Base-by-base conservation (phyloP, 2,113 vertebrate species). In the Oxyruncus cristatus region DNA sequence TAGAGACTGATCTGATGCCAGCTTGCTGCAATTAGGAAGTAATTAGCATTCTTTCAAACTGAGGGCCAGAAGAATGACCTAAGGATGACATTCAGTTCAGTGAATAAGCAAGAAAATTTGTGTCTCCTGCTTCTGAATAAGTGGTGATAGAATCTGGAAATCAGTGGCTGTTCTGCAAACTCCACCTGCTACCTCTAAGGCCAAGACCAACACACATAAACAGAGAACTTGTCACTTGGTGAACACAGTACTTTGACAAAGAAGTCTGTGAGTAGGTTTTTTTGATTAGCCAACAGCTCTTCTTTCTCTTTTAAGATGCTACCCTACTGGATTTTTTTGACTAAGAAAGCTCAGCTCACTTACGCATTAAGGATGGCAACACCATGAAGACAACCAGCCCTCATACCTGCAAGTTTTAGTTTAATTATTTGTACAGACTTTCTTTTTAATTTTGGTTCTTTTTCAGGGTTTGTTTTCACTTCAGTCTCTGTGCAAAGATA, bases 21-120 rank as follows among this genome's bases (percentile, higher is more conserved):
- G 50, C 39, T 94, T 88, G 63, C 67, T 83, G 82, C 88, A 94
- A 93, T 96, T 96, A 94, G 39, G 53, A 89, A 95, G 71, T 28
- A 91, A 92, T 96, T 96, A 95, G 71, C 75, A 85, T 90, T 90
- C 85, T 67, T 92, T 71, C 79, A 77, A 96, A 96, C 67, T 32
- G 19, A 74, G 32, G 85, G 82, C 68, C 82, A 92, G 72, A 93
- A 93, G 42, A 90, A 89, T 44, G 55, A 82, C 67, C 68, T 52
- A 37, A 74, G 47, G 66, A 94, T 87, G 56, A 63, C 35, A 63
- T 89, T 89, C 56, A 81, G 22, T 50, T 89, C 30, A 61, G 17
- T 33, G 70, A 91, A 91, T 49, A 42, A 89, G 52, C 17, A 82
- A 79, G 44, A 74, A 95, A 82, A 95, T 52, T 12, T 39, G 6